Evolutionary conservation across 2,113 vertebrate genomes (phyloP).

Genomic region (Asarcornis scutulata): DNA sequence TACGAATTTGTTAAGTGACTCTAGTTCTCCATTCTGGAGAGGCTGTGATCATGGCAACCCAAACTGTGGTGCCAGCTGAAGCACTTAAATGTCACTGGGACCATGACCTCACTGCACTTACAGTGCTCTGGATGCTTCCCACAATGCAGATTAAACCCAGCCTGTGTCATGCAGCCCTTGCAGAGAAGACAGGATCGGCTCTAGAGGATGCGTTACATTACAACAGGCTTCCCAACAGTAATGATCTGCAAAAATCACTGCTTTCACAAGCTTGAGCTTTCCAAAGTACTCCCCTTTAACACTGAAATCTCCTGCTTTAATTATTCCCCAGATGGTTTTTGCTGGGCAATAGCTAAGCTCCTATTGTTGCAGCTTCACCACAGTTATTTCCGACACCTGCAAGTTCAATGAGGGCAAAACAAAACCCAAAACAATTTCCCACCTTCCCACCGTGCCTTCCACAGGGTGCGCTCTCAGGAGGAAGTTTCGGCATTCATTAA

Average conservation of each 20-base stretch:
- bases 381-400: background rate
- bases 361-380: background rate
- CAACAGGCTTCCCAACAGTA: background rate
- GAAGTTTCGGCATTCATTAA: rapidly evolving
- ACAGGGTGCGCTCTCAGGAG: background rate
- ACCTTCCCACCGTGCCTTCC: rapidly evolving
- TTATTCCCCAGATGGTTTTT: background rate
- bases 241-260: background rate
- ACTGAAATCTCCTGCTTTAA: rapidly evolving
- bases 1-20: background rate
- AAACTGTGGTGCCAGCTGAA: background rate
- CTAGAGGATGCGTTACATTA: background rate
- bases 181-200: background rate
- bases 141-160: background rate
- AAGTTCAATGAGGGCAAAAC: background rate
- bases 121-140: background rate
- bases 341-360: background rate
- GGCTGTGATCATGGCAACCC: rapidly evolving
- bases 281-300: background rate
- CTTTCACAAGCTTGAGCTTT: background rate
- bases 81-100: background rate
- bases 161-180: background rate
- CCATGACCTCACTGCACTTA: rapidly evolving
- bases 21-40: background rate
- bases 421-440: background rate